Conservation (phyloP, 2,888 invertebrate species). For the Tipula lateralis region DNA sequence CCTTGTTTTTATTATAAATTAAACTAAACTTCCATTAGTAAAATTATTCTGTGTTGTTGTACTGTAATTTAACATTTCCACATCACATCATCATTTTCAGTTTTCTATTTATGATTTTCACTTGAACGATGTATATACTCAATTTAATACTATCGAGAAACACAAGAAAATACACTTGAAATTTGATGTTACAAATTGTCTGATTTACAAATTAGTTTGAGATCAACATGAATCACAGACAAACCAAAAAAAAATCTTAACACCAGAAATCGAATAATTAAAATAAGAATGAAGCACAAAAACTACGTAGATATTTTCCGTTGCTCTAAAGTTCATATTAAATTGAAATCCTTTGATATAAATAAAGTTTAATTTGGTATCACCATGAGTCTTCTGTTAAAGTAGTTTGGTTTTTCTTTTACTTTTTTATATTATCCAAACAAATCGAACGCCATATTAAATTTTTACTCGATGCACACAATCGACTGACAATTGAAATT, state of each 20-base stretch:
- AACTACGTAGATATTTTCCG: neutral
- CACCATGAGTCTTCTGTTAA: neutral
- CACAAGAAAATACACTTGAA: neutral
- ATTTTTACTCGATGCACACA: slow-evolving; percentile 3
- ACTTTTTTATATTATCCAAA: neutral
- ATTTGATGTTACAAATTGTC: neutral
- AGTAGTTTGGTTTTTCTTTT: neutral
- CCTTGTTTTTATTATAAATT: neutral
- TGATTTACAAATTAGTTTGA: neutral
- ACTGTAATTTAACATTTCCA: neutral
- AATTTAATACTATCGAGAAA: neutral
- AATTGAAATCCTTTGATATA: neutral
- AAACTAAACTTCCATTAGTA: neutral
- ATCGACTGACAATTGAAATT: neutral
- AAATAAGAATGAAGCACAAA: neutral
- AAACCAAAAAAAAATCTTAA: neutral
- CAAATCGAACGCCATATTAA: neutral
- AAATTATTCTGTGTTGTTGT: neutral
- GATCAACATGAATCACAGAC: neutral
- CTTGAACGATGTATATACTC: neutral
- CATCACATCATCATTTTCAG: neutral
- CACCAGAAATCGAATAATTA: neutral
- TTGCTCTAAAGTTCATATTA: neutral
- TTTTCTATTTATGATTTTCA: neutral
- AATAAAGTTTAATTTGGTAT: neutral